phyloP scores from a whole-genome alignment of 2,113 vertebrate genomes.

The Psettodes erumei region DNA sequence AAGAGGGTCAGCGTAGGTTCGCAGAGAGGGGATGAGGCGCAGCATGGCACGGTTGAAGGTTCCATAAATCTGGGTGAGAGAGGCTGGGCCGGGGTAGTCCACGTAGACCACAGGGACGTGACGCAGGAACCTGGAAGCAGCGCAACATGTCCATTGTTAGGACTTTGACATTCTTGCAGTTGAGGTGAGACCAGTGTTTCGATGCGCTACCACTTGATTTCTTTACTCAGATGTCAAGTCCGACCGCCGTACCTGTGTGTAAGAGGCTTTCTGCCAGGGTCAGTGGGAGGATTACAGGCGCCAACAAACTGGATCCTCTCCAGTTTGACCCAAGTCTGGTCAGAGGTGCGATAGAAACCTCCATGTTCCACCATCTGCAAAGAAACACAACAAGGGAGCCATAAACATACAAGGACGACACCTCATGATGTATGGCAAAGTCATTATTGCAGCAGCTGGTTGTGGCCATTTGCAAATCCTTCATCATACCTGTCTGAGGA shows the following conservation, averaged over 20 bases:
- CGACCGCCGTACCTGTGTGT: constrained; percentile 88
- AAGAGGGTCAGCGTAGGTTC: constrained; percentile 95
- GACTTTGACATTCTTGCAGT: background rate
- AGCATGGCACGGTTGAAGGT: constrained; percentile 99
- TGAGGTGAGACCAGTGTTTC: background rate
- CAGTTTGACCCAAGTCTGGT: constrained; percentile 98
- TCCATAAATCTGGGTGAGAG: constrained; percentile 98
- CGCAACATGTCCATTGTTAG: background rate
- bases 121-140: constrained; percentile 89
- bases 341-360: constrained; percentile 97
- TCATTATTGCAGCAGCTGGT: background rate
- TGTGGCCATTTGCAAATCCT: background rate
- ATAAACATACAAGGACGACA: background rate
- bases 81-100: constrained; percentile 97
- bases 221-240: background rate
- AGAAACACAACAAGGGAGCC: background rate
- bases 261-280: constrained; percentile 97
- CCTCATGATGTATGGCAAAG: background rate
- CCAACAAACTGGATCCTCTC: constrained; percentile 99
- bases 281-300: constrained; percentile 97
- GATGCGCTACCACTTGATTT: background rate
- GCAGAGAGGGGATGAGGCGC: constrained; percentile 93
- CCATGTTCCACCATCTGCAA: constrained; percentile 98
- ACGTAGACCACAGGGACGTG: constrained; percentile 98
- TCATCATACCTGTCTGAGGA: constrained; percentile 93